These are phyloP conservation scores for Erethizon dorsatum DNA, from an alignment of 2,797 vertebrate genomes.

Conservation along the genomic window DNA sequence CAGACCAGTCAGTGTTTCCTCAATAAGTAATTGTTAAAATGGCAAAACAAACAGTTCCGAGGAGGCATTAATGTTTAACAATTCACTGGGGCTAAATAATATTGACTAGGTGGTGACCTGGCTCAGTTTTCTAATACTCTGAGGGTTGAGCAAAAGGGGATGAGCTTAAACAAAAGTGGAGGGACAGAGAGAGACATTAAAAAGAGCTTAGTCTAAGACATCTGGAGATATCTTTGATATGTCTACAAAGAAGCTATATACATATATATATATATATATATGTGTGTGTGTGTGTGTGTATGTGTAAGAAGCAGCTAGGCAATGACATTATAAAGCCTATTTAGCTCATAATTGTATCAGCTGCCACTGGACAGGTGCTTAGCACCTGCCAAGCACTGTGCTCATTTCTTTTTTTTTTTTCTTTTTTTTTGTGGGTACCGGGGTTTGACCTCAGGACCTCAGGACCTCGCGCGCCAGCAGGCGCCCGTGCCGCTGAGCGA, in stretches of 20 bases:
- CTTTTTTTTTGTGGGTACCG: too few species aligned
- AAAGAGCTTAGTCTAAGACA: neutral
- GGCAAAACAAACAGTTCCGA: conserved; percentile 81
- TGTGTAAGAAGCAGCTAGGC: neutral
- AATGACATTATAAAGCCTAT: neutral
- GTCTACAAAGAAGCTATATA: neutral
- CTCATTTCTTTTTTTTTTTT: too few species aligned
- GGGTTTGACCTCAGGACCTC: too few species aligned
- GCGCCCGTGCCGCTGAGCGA: too few species aligned
- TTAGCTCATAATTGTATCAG: neutral
- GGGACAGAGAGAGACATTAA: neutral
- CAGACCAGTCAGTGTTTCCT: conserved; percentile 67
- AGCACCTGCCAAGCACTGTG: neutral
- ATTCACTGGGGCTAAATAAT: conserved; percentile 44
- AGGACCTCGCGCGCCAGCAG: too few species aligned
- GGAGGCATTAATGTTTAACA: conserved; percentile 68
- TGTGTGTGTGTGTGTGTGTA: too few species aligned
- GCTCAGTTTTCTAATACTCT: neutral
- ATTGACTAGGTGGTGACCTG: conserved; percentile 17
- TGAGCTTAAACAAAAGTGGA: conserved; percentile 2
- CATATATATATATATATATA: neutral
- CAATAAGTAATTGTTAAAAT: conserved; percentile 77
- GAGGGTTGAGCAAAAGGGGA: neutral
- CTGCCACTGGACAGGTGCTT: neutral
- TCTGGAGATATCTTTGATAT: neutral